These are phyloP conservation scores for Glaucidium brasilianum DNA, from an alignment of 2,113 vertebrate genomes.

Conservation along the genomic window DNA sequence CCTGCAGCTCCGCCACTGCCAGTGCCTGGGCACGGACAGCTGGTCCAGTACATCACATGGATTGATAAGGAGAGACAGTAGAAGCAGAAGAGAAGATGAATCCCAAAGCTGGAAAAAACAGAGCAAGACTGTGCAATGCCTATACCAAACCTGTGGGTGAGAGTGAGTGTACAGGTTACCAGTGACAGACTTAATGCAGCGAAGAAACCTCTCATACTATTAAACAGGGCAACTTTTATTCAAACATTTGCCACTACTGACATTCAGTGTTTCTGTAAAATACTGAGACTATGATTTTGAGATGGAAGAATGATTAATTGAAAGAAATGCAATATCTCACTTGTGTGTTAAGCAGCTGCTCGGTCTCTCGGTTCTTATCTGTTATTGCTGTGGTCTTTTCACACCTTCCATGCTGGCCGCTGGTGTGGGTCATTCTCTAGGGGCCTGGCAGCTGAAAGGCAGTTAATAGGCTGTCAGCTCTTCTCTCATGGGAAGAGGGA, in stretches of 20 bases:
- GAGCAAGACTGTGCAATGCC: not conserved
- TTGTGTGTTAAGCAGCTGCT: accelerated
- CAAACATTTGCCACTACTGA: not conserved
- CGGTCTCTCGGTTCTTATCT: not conserved
- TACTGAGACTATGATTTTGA: not conserved
- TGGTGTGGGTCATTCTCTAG: not conserved
- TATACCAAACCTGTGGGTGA: not conserved
- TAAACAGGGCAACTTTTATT: not conserved
- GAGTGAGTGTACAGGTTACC: not conserved
- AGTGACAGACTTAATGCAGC: not conserved
- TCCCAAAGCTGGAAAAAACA: not conserved
- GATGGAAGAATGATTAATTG: not conserved
- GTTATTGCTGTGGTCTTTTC: not conserved
- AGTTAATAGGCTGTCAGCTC: not conserved
- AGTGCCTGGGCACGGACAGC: accelerated
- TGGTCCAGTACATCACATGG: not conserved
- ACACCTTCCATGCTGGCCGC: not conserved
- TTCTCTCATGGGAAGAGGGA: not conserved
- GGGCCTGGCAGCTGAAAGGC: not conserved
- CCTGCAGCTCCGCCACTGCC: not conserved
- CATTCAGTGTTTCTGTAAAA: not conserved
- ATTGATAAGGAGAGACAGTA: not conserved
- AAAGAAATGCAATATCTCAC: not conserved
- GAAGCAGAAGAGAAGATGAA: not conserved
- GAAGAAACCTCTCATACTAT: not conserved